Evolutionary conservation across 2,797 vertebrate genomes (phyloP).

Genomic region (Danionella dracula): DNA sequence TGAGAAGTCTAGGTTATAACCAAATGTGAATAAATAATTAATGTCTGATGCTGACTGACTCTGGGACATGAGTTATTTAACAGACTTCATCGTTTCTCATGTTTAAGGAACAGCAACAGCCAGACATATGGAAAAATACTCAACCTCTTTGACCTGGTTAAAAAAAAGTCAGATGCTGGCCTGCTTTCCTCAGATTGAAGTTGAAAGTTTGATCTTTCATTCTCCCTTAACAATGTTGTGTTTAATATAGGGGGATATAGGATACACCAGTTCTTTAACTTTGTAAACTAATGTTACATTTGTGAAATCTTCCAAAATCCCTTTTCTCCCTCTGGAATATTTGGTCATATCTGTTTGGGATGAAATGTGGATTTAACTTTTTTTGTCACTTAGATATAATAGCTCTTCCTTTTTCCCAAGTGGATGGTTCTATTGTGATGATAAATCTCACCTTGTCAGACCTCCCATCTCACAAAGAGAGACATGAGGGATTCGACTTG

Average conservation of each 20-base stretch:
- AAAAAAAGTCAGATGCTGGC: constrained; percentile 38
- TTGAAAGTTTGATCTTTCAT: constrained; percentile 30
- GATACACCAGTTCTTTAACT: background rate
- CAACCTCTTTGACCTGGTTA: constrained; percentile 42
- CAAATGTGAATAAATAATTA: constrained; percentile 35
- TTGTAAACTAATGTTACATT: too few relatives aligned
- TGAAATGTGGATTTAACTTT: background rate
- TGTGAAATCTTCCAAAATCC: background rate
- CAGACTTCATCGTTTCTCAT: constrained; percentile 34
- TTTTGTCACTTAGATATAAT: constrained; percentile 54
- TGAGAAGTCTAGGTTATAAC: background rate
- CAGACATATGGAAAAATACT: constrained; percentile 44
- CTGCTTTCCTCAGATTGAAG: constrained; percentile 46
- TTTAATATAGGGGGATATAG: too few relatives aligned
- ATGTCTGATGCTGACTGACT: constrained; percentile 16
- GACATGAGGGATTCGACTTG: constrained; percentile 42
- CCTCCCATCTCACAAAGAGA: constrained; percentile 42
- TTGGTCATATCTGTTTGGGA: constrained; percentile 34
- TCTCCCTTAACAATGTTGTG: background rate
- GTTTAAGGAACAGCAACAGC: constrained; percentile 20
- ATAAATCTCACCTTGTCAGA: constrained; percentile 56
- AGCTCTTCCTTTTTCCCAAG: constrained; percentile 11
- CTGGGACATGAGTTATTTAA: background rate
- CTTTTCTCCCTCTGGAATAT: constrained; percentile 26
- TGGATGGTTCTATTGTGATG: constrained; percentile 52